Evolutionary conservation across 2,113 vertebrate species (phyloP), one percentile per base, ranked within the genome.

Genomic region (Xyrauchen texanus): DNA sequence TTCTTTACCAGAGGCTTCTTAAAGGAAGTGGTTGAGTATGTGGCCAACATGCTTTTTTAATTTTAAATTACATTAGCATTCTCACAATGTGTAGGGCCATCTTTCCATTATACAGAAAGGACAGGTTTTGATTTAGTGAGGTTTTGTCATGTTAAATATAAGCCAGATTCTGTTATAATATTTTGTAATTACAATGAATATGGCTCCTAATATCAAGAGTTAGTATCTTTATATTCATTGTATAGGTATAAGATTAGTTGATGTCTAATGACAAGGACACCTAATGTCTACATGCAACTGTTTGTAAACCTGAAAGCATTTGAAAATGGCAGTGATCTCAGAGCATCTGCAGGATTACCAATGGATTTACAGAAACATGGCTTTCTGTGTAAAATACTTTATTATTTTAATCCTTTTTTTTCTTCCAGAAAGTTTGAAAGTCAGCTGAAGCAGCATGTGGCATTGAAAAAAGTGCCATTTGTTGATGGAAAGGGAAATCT

Each of bases 1-100:
- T 97, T 98, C 89, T 96, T 99, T 85, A 97, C 94, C 3, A 90
- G 92, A 6, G 87, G 81, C 0, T 99, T 99, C 83, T 94, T 99
- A 53, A 87, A 91, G 86, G 79, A 4, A 0, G 90, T 96, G 21
- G 85, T 90, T 64, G 87, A 91, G 97, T 99, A 88, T 93, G 96
- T 89, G 65, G 16, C 45, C 4, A 12, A 6, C 16, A 55, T 21
- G 42, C 8, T 45, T 47, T 46, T 73, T 61, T 10, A 13, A 16
- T 77, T 34, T 34, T 21, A 34, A 21, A n/a, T 21, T 49, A n/a
- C 15, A 52, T 46, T 55, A 4, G 7, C n/a, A 7, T 63, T 75
- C 12, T 5, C 47, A 52, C 55, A 0, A 47, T 44, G n/a, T 58
- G 4, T 47, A 6, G 12, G 8, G 12, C 34, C 52, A 57, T 4